Conservation (phyloP, 2,888 invertebrate species). For the Drosophila recens region DNA sequence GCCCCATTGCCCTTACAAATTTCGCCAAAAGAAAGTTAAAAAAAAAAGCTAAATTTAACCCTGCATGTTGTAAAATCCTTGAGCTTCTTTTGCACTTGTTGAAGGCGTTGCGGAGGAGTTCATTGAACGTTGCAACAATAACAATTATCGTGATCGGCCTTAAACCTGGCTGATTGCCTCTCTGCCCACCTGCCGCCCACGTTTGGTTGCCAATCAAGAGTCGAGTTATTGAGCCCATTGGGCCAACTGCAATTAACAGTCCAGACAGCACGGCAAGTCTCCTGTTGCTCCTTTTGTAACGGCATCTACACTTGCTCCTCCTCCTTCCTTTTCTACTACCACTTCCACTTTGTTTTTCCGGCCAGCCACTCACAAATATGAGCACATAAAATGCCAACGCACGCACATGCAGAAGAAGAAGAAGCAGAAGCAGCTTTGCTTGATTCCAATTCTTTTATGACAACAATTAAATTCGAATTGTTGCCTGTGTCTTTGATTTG, state of each 20-base stretch:
- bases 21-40: neutral
- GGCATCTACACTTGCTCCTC: neutral
- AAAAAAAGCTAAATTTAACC: conserved; percentile 28
- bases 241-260: conserved; percentile 60
- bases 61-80: conserved; percentile 36
- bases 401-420: conserved; percentile 41
- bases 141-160: conserved; percentile 54
- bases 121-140: conserved; percentile 56
- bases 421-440: conserved; percentile 26
- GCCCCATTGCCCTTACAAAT: neutral
- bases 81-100: conserved; percentile 50
- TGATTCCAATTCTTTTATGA: conserved; percentile 55
- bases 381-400: conserved; percentile 50
- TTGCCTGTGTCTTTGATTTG: conserved; percentile 69
- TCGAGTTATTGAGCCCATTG: conserved; percentile 70
- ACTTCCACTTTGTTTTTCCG: conserved; percentile 3
- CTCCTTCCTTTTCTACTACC: neutral
- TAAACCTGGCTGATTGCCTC: conserved; percentile 41
- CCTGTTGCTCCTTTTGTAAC: conserved; percentile 57
- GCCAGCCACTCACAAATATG: conserved; percentile 28
- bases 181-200: conserved; percentile 16
- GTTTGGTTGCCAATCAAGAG: conserved; percentile 69
- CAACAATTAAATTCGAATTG: conserved; percentile 78
- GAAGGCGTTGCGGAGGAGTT: conserved; percentile 46
- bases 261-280: conserved; percentile 51